These are phyloP conservation scores for Fregetta grallaria DNA, from an alignment of 2,113 vertebrate species.

Conservation along the genomic window DNA sequence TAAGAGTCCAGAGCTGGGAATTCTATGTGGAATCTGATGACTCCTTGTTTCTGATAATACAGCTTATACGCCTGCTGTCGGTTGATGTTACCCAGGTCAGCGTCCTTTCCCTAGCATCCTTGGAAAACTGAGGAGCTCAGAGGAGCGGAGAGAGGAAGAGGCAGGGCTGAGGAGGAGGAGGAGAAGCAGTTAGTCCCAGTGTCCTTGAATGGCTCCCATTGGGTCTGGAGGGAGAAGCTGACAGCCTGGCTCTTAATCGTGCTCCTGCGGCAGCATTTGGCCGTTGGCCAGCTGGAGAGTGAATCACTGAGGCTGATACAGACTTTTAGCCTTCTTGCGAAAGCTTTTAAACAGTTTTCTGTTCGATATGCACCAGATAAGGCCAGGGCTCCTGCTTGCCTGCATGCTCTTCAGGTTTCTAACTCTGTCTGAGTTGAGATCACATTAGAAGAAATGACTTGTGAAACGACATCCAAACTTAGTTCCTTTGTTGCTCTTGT, in stretches of 20 bases:
- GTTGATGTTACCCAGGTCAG: not conserved
- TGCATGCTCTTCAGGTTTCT: not conserved
- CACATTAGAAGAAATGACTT: not conserved
- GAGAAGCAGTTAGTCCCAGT: not conserved
- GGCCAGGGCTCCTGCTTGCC: not conserved
- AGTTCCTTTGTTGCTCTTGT: not conserved
- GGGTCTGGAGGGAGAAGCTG: conserved; percentile 22
- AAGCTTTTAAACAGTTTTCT: conserved; percentile 25
- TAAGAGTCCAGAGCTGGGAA: not conserved
- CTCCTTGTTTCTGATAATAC: not conserved
- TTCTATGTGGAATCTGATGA: not conserved
- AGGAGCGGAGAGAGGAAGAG: not conserved
- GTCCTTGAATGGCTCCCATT: conserved; percentile 46
- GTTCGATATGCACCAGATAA: not conserved
- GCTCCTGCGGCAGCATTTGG: not conserved
- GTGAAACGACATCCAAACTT: not conserved
- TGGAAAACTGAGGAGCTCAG: not conserved
- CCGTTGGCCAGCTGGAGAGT: conserved; percentile 24
- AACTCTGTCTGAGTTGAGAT: not conserved
- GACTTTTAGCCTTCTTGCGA: not conserved
- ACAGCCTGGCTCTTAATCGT: conserved; percentile 20
- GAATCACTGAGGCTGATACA: not conserved
- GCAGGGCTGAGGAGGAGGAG: not conserved
- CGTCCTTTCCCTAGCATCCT: not conserved
- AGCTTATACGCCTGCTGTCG: not conserved